These are phyloP conservation scores for Lepisosteus oculatus DNA, from an alignment of 2,113 vertebrate species.

Conservation along the genomic window DNA sequence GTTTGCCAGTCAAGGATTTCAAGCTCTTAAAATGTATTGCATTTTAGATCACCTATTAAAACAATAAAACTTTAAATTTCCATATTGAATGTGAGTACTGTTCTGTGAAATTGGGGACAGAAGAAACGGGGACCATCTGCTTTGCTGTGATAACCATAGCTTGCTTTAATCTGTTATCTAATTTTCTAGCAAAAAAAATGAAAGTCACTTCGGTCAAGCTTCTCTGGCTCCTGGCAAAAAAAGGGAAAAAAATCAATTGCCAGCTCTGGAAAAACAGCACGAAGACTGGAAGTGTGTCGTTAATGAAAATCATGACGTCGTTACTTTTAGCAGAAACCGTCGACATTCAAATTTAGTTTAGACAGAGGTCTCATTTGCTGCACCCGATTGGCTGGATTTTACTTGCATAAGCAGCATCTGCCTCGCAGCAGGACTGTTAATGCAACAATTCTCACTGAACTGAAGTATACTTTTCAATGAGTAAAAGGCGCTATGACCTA, in stretches of 20 bases:
- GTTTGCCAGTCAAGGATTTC: too few species aligned
- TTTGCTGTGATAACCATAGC: too few species aligned
- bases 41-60: too few species aligned
- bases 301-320: conserved; percentile 10
- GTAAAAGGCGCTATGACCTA: conserved; percentile 10
- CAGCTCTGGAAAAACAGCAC: background rate
- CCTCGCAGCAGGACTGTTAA: conserved; percentile 8
- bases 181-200: conserved; percentile 8
- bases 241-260: background rate
- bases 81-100: too few species aligned
- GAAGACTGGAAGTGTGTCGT: background rate
- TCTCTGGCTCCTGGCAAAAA: conserved; percentile 6
- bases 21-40: too few species aligned
- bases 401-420: background rate
- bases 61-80: too few species aligned
- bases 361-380: background rate
- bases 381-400: background rate
- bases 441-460: background rate
- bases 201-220: conserved; percentile 20
- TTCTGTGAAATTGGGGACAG: too few species aligned
- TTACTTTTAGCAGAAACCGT: background rate
- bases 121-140: too few species aligned
- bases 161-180: too few species aligned
- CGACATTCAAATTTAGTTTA: background rate
- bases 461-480: background rate